Base-by-base conservation (phyloP, 2,113 vertebrate genomes). In the Hippopotamus amphibius region DNA sequence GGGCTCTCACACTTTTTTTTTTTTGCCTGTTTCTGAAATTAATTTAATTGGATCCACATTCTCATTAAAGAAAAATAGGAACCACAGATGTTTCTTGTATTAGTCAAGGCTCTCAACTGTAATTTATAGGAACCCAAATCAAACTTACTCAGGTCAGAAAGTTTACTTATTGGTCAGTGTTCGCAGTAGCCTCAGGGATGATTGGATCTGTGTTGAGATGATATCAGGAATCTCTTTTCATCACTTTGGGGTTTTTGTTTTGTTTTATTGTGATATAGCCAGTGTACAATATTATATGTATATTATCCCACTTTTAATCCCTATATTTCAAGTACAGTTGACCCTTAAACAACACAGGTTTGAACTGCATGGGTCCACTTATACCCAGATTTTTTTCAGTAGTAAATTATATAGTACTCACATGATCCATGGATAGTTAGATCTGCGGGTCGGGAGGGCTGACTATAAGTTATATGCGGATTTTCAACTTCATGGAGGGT, bases 1-100 rank as follows among this genome's bases (percentile, higher is more conserved):
- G 14, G 68, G 74, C 50, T 85, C 87, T 55, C 11, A 37, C 43
- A 61, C 12, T 50, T 83, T 88, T 19, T 33, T 24, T 76, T 79
- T n/a, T 79, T 55, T 77, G 48, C 59, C 53, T 72, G 0, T 85
- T 96, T 93, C 63, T 91, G 83, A 97, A 95, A 92, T 93, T 55
- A 80, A 91, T 74, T 91, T 88, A 95, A 84, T 92, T 96, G 65
- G 46, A 69, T 90, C 21, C 26, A 90, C 0, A 2, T 90, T 97
- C 24, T 93, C 30, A 80, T 89, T 87, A 92, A 90, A 92, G 22
- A 13, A 30, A 95, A 96, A 41, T 33, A 14, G 19, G 9, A 96
- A 91, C 37, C 41, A 61, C n/a, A 90, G 11, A 59, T 95, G 22
- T 85, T 95, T 92, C 37, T 94, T 83, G 4, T n/a, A 19, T 68